Base-by-base conservation (phyloP, 2,888 invertebrate species). In the Brachyopa scutellaris region DNA sequence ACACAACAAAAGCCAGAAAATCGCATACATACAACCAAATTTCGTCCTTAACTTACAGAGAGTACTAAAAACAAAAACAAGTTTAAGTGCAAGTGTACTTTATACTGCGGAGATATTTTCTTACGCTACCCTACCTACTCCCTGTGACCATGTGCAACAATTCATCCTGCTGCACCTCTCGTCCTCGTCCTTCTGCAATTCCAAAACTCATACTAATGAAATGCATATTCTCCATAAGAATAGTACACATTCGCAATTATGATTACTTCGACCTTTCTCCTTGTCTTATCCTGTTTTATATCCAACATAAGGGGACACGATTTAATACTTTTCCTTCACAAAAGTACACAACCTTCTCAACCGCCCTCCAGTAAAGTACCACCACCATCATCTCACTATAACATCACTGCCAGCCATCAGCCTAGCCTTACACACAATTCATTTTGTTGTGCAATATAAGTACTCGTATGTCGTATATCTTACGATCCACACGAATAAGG, bases 251-350 rank as follows among this genome's bases (percentile, higher is more conserved):
- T 62, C 62, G 59, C 76, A 82, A 70, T 82, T 70, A 82, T 77
- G 82, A 77, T 82, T 82, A 82, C 82, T 82, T 82, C 72, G 82
- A 82, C 82, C 82, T 82, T 77, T 77, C 51, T 77, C 19, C 82
- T 77, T 66, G 69, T 82, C 64, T 82, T 82, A 82, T 77, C 77
- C 77, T 72, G 36, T 59, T 76, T 49, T 59, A 38, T 53, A 33
- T 77, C 38, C 66, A 61, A 23, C 70, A 66, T 45, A 47, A 73
- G 45, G 29, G 45, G 42, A 66, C 64, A 76, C 64, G 62, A 67
- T 73, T 59, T 64, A 57, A 82, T 64, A 70, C 47, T 66, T 57
- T 77, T 47, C 64, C 45, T 64, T 64, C 51, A 45, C 33, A 66
- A 73, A 73, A 31, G 26, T 23, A 61, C 59, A 38, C n/a, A 17